Percentiles rank a stretch among this genome's conserved stretches.
These are phyloP conservation scores for Bombus superbus DNA, from an alignment of 1,140 invertebrate genomes.

Conservation along the genomic window DNA sequence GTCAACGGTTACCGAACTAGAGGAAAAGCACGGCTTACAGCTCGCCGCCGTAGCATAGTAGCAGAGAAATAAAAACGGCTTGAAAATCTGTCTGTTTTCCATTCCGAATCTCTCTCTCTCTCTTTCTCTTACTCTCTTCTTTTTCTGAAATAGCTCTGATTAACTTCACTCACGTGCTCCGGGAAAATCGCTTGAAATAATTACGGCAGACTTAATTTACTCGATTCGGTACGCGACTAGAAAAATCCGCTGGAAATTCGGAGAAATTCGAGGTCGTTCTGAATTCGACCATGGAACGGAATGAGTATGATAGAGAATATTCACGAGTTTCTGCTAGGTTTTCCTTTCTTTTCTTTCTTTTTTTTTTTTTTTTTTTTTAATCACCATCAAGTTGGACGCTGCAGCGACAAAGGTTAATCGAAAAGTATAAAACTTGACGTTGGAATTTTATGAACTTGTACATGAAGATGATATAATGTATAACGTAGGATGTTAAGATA, in stretches of 20 bases:
- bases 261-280: not conserved
- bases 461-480: not conserved
- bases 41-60: not conserved
- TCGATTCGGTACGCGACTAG: not conserved
- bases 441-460: not conserved
- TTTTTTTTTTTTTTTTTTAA: not conserved
- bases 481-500: not conserved
- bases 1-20: conserved; percentile 24
- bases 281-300: conserved; percentile 1
- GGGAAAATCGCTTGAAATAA: conserved; percentile 51
- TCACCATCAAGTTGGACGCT: not conserved
- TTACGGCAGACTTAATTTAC: conserved; percentile 36
- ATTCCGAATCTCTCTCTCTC: not conserved
- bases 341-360: not conserved
- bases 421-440: not conserved
- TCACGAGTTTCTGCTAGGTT: not conserved
- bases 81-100: conserved; percentile 35
- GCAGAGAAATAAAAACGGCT: conserved; percentile 41
- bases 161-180: conserved; percentile 11
- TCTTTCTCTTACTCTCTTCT: not conserved
- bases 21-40: conserved; percentile 44
- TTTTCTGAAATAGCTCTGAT: not conserved
- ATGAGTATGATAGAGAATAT: not conserved
- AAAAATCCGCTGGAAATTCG: conserved; percentile 8
- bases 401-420: not conserved